A percentile compares a stretch with the other conserved stretches of the same genome.
Evolutionary conservation across 2,888 invertebrate species (phyloP).

Genomic region (Hypomecis punctinalis): DNA sequence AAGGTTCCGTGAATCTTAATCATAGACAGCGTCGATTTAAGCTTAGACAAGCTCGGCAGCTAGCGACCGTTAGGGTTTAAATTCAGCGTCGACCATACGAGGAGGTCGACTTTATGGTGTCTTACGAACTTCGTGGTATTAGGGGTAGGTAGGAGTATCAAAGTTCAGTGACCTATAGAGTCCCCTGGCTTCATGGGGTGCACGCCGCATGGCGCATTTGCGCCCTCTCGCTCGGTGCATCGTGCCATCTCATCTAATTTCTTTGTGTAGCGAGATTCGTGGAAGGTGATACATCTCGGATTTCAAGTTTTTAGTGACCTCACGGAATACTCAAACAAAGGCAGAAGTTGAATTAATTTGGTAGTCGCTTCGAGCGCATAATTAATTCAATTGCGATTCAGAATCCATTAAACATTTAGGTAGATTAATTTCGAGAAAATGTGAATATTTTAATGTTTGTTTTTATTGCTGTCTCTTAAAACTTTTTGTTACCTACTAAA

Average conservation of each 20-base stretch:
- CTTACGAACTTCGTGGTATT: constrained; percentile 51
- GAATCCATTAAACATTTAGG: constrained; percentile 9
- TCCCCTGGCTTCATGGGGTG: constrained; percentile 78
- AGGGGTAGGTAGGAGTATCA: constrained; percentile 66
- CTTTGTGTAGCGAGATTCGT: constrained; percentile 54
- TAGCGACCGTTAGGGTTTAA: constrained; percentile 12
- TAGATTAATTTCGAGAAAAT: background rate
- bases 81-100: constrained; percentile 34
- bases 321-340: constrained; percentile 26
- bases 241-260: constrained; percentile 59
- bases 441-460: background rate
- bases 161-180: constrained; percentile 77
- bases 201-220: constrained; percentile 61
- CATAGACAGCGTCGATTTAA: background rate
- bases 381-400: constrained; percentile 5
- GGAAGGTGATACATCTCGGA: constrained; percentile 31
- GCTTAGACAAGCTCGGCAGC: background rate
- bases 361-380: background rate
- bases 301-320: constrained; percentile 29
- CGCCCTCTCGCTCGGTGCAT: constrained; percentile 64
- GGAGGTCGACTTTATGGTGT: constrained; percentile 46
- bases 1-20: constrained; percentile 15
- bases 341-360: constrained; percentile 14
- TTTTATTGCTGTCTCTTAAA: background rate
- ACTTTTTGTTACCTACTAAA: constrained; percentile 17